Percentiles rank a stretch among this genome's conserved stretches.
Conservation (phyloP, 2,888 invertebrate species). For the Euplexia lucipara region DNA sequence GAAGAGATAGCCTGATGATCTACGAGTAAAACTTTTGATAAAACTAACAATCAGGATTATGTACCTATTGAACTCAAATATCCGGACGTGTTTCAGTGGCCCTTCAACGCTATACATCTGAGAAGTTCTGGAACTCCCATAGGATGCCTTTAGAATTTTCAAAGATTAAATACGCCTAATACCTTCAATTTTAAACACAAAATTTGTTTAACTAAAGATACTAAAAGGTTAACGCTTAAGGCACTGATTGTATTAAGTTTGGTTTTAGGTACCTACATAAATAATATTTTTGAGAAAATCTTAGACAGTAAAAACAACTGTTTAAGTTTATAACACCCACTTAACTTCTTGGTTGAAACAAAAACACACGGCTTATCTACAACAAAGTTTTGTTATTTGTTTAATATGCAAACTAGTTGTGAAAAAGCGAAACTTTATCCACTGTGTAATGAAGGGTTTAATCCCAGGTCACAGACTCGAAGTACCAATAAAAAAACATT, state of each 20-base stretch:
- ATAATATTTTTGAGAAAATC: constrained; percentile 1
- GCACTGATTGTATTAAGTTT: background rate
- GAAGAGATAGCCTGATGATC: too few species aligned
- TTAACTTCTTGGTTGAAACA: constrained; percentile 1
- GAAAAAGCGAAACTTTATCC: too few species aligned
- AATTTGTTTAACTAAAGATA: background rate
- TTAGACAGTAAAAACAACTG: background rate
- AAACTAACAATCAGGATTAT: too few species aligned
- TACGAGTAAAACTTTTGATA: too few species aligned
- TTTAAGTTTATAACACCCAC: background rate
- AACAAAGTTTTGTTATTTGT: background rate
- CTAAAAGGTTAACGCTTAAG: background rate
- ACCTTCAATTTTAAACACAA: background rate
- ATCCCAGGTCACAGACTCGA: too few species aligned
- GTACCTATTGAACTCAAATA: too few species aligned
- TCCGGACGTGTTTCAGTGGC: too few species aligned
- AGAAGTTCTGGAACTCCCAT: background rate
- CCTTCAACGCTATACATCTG: too few species aligned
- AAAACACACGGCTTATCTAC: background rate
- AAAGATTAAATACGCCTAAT: background rate
- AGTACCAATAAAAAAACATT: too few species aligned
- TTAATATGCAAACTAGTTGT: background rate
- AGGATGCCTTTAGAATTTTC: background rate
- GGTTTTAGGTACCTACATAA: too few species aligned
- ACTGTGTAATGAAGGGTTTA: too few species aligned